A percentile compares a stretch with the other conserved stretches of the same genome.
Evolutionary conservation across 2,113 vertebrate species (phyloP).

Genomic region (Bos javanicus): DNA sequence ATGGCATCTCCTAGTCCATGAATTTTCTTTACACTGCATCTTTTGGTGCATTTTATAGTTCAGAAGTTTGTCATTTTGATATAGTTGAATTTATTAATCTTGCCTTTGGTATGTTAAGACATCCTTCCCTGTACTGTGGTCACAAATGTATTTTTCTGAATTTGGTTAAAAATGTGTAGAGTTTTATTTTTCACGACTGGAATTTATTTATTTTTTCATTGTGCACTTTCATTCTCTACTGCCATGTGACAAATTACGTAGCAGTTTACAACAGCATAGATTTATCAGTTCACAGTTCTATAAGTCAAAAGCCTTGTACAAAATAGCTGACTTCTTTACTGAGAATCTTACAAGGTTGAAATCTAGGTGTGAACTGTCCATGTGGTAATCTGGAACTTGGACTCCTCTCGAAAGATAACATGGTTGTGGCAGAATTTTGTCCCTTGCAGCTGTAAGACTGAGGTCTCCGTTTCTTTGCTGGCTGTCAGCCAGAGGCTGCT

Average conservation of each 20-base stretch:
- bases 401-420: not conserved
- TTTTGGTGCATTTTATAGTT: slow-evolving; percentile 15
- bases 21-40: slow-evolving; percentile 17
- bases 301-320: not conserved
- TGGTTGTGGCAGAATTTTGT: not conserved
- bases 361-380: not conserved
- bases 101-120: slow-evolving; percentile 30
- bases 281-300: not conserved
- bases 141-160: slow-evolving; percentile 28
- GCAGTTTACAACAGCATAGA: not conserved
- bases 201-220: slow-evolving; percentile 32
- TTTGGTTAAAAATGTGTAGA: not conserved
- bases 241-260: not conserved
- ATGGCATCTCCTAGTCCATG: not conserved
- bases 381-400: not conserved
- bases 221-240: not conserved
- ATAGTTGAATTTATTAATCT: not conserved
- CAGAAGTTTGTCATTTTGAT: not conserved
- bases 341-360: not conserved
- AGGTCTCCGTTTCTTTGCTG: not conserved
- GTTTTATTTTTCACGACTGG: not conserved
- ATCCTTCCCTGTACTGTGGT: not conserved
- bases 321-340: not conserved
- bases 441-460: not conserved
- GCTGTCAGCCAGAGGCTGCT: not conserved